These are phyloP conservation scores for Cryptotis parvus DNA, from an alignment of 2,113 vertebrate genomes.

Conservation along the genomic window DNA sequence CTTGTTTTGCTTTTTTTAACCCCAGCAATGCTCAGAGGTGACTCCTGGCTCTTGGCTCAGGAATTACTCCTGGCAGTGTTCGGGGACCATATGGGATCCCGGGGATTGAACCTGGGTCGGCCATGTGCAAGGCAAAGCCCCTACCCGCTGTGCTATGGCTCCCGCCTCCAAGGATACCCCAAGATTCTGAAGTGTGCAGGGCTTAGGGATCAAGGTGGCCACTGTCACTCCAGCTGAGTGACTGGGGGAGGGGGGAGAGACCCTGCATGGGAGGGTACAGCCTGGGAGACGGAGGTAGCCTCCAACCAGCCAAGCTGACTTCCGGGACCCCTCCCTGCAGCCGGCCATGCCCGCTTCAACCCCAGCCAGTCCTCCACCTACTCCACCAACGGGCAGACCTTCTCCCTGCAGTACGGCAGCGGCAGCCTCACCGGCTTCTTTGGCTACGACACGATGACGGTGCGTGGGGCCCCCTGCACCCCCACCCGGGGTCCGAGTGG, in stretches of 20 bases:
- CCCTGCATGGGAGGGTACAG: too few species aligned
- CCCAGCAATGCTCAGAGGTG: too few species aligned
- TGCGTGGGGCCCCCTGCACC: constrained; percentile 64
- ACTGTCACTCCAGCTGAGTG: background rate
- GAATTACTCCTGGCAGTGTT: too few species aligned
- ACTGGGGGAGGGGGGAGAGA: too few species aligned
- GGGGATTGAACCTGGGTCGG: too few species aligned
- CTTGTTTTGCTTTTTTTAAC: too few species aligned
- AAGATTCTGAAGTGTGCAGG: background rate
- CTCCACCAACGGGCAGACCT: background rate
- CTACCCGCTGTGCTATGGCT: too few species aligned
- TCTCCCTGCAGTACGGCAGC: constrained; percentile 83
- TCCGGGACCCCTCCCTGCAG: constrained; percentile 46
- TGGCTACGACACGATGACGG: constrained; percentile 85
- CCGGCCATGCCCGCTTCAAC: constrained; percentile 81
- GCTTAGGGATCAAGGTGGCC: background rate
- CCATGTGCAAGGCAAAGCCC: too few species aligned
- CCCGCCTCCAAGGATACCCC: too few species aligned
- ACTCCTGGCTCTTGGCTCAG: too few species aligned
- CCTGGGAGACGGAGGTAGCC: too few species aligned
- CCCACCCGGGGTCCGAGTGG: background rate
- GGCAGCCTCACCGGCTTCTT: constrained; percentile 80
- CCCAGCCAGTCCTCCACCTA: constrained; percentile 84
- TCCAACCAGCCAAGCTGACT: background rate
- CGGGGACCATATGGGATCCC: too few species aligned